A percentile compares a stretch with the other conserved stretches of the same genome.
Evolutionary conservation across 30 jellyfish, hydroid and myxozoan genomes (phyloP).

Genomic region (Aurelia coerulea): DNA sequence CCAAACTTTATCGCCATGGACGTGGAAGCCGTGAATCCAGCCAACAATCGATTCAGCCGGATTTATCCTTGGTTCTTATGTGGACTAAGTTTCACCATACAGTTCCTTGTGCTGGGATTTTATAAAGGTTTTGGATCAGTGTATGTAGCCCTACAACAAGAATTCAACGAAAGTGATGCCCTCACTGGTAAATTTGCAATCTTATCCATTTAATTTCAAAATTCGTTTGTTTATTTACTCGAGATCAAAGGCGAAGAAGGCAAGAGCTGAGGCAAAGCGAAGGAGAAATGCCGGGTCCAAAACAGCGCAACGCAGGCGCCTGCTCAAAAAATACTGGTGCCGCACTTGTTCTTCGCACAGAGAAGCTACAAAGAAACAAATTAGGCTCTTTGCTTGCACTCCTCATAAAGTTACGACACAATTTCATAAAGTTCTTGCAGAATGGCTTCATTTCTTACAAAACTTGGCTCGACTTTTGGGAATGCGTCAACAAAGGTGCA

Average conservation of each 20-base stretch:
- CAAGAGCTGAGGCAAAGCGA: too few relatives aligned
- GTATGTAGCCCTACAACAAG: slow-evolving; percentile 74
- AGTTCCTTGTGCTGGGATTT: slow-evolving; percentile 89
- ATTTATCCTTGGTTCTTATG: slow-evolving; percentile 83
- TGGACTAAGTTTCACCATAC: slow-evolving; percentile 83
- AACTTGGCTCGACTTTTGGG: too few relatives aligned
- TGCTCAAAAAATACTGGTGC: too few relatives aligned
- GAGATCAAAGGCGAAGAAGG: too few relatives aligned
- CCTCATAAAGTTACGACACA: too few relatives aligned
- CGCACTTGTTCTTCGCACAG: not conserved
- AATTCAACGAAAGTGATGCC: slow-evolving; percentile 79
- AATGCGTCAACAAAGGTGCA: too few relatives aligned
- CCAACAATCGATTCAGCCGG: slow-evolving; percentile 78
- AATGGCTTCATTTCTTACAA: too few relatives aligned
- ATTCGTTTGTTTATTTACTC: too few relatives aligned
- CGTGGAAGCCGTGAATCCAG: slow-evolving; percentile 82
- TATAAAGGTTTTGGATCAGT: slow-evolving; percentile 88
- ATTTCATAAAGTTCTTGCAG: too few relatives aligned
- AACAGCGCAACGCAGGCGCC: too few relatives aligned
- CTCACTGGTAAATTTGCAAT: slow-evolving; percentile 70
- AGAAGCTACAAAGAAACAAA: not conserved
- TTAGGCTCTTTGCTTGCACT: not conserved
- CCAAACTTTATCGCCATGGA: slow-evolving; percentile 69
- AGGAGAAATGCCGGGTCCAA: too few relatives aligned
- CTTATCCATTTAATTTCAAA: too few relatives aligned